phyloP scores from a whole-genome alignment of 2,888 invertebrate genomes.

The Brenthis daphne region DNA sequence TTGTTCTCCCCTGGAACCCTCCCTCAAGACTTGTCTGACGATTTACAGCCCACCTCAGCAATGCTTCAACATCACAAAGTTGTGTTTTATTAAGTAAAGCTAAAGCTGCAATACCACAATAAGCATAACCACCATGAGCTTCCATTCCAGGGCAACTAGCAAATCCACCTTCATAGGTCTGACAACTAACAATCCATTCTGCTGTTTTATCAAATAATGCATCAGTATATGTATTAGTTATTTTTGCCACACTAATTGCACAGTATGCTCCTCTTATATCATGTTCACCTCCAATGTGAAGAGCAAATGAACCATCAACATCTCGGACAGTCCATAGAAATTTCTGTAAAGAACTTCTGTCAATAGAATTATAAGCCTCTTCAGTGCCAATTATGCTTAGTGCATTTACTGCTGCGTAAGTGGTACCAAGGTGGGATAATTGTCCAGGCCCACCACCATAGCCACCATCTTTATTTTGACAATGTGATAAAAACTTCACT shows the following conservation, averaged over 20 bases:
- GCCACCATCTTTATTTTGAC: slow-evolving; percentile 91
- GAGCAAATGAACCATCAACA: slow-evolving; percentile 93
- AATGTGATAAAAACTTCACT: slow-evolving; percentile 76
- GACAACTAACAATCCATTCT: slow-evolving; percentile 97
- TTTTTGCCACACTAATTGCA: slow-evolving; percentile 93
- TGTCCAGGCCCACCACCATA: slow-evolving; percentile 98
- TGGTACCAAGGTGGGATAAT: slow-evolving; percentile 95
- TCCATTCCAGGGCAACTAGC: slow-evolving; percentile 94
- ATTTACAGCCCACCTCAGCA: slow-evolving; percentile 93
- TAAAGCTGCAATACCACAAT: slow-evolving; percentile 96
- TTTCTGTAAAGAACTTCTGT: slow-evolving; percentile 87
- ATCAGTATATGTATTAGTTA: slow-evolving; percentile 90
- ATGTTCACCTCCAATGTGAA: slow-evolving; percentile 96
- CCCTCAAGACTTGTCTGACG: slow-evolving; percentile 97
- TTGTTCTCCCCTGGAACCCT: slow-evolving; percentile 98
- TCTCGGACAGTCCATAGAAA: slow-evolving; percentile 91
- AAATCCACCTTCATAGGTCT: slow-evolving; percentile 99
- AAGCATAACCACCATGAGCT: slow-evolving; percentile 99
- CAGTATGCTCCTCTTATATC: slow-evolving; percentile 99
- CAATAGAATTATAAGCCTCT: slow-evolving; percentile 93
- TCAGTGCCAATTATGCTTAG: slow-evolving; percentile 94
- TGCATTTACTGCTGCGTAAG: slow-evolving; percentile 98
- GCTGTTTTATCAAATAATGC: slow-evolving; percentile 92
- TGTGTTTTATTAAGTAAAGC: slow-evolving; percentile 89
- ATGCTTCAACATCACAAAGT: slow-evolving; percentile 87